Evolutionary conservation across 1,140 invertebrate species (phyloP).

Genomic region (Leptinotarsa defecta): DNA sequence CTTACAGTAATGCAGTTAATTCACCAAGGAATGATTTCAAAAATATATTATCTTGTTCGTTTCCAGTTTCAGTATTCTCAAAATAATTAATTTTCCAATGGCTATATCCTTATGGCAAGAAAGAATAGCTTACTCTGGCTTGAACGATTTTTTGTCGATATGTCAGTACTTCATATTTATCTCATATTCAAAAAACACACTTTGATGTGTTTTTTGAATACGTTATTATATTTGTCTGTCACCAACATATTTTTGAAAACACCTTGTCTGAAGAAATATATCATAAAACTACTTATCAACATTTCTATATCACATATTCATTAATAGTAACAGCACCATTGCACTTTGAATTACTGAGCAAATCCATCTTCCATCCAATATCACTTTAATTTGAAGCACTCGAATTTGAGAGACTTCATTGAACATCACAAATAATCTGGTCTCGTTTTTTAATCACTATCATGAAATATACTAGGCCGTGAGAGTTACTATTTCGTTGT

Average conservation of each 20-base stretch:
- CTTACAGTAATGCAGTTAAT: too few species aligned
- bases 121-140: too few species aligned
- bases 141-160: too few species aligned
- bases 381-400: constrained; percentile 24
- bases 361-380: constrained; percentile 27
- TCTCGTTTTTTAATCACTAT: background rate
- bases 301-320: constrained; percentile 46
- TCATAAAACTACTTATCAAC: constrained; percentile 42
- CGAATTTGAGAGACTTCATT: background rate
- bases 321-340: constrained; percentile 44
- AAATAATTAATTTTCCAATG: background rate
- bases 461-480: constrained; percentile 9
- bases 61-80: background rate
- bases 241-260: background rate
- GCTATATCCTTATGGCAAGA: too few species aligned
- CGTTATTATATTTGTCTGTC: too few species aligned
- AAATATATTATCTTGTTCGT: background rate
- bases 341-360: constrained; percentile 40
- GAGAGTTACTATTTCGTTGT: constrained; percentile 4
- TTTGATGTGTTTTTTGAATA: too few species aligned
- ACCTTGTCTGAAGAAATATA: background rate
- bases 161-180: too few species aligned
- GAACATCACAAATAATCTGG: constrained; percentile 6
- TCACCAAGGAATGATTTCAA: too few species aligned
- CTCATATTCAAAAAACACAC: too few species aligned